These are phyloP conservation scores for Myotis daubentonii DNA, from an alignment of 2,797 vertebrate genomes.

Conservation along the genomic window DNA sequence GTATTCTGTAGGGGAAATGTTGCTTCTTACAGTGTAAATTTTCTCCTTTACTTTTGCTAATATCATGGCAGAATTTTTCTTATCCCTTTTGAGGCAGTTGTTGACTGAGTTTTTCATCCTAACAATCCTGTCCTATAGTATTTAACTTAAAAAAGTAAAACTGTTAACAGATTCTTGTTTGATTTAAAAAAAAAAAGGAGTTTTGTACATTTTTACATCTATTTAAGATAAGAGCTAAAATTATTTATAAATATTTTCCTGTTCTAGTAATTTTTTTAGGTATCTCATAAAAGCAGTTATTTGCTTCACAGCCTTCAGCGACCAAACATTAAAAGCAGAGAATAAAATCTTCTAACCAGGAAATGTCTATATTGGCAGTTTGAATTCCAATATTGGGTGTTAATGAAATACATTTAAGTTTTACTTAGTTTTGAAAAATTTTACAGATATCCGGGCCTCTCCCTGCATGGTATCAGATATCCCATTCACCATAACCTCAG, in stretches of 20 bases:
- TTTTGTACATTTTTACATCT: not conserved
- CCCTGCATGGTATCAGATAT: not conserved
- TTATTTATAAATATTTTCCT: not conserved
- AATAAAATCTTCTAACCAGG: not conserved
- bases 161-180: slow-evolving; percentile 87
- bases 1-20: slow-evolving; percentile 90
- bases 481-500: not conserved
- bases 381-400: not conserved
- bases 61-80: not conserved
- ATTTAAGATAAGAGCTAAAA: not conserved
- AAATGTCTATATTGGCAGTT: not conserved
- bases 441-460: not conserved
- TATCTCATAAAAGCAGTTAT: not conserved
- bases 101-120: not conserved
- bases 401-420: not conserved
- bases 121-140: slow-evolving; percentile 94
- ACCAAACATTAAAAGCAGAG: not conserved
- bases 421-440: not conserved
- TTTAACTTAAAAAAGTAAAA: slow-evolving; percentile 91
- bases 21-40: slow-evolving; percentile 96
- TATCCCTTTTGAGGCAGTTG: not conserved
- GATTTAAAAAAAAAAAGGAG: not conserved
- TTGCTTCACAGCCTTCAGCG: not conserved
- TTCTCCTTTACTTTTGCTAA: not conserved
- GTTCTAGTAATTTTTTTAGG: not conserved